Percentiles rank a stretch among this genome's conserved stretches.
Evolutionary conservation across 2,113 vertebrate genomes (phyloP).

Genomic region (Grammomys surdaster): DNA sequence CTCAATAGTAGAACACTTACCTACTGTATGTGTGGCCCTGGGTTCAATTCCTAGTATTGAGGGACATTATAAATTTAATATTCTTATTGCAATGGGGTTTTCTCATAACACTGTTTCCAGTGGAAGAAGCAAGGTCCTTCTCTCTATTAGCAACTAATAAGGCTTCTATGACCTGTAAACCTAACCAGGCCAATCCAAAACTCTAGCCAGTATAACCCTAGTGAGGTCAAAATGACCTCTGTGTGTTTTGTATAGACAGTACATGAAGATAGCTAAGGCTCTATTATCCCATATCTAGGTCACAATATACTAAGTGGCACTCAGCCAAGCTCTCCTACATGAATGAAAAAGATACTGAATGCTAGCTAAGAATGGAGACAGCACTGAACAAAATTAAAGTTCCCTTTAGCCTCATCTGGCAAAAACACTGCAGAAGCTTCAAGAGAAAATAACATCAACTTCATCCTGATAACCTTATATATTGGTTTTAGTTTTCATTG

Average conservation of each 20-base stretch:
- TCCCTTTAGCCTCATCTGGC: conserved; percentile 46
- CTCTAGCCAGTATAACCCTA: not conserved
- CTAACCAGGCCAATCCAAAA: not conserved
- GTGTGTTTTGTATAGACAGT: not conserved
- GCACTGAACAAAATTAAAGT: conserved; percentile 61
- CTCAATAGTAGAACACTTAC: not conserved
- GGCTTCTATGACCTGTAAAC: conserved; percentile 24
- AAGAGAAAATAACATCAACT: conserved; percentile 46
- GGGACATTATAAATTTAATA: not conserved
- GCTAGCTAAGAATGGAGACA: conserved; percentile 30
- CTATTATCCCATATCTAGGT: conserved; percentile 31
- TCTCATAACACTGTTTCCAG: not conserved
- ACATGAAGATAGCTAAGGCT: not conserved
- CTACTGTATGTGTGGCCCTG: not conserved
- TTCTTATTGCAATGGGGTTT: not conserved
- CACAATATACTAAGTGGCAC: conserved; percentile 1
- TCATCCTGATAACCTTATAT: conserved; percentile 12
- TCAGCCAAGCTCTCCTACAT: conserved; percentile 38
- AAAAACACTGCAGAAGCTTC: not conserved
- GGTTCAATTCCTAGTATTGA: not conserved
- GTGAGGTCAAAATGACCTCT: conserved; percentile 2
- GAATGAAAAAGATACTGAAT: conserved; percentile 59
- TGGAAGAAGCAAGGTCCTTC: not conserved
- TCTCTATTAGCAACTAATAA: not conserved
- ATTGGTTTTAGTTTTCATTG: conserved; percentile 8